A percentile compares a stretch with the other conserved stretches of the same genome.
These are phyloP conservation scores for Heliocidaris tuberculata DNA, from an alignment of 35 echinoderm and acorn worm genomes.

Conservation along the genomic window DNA sequence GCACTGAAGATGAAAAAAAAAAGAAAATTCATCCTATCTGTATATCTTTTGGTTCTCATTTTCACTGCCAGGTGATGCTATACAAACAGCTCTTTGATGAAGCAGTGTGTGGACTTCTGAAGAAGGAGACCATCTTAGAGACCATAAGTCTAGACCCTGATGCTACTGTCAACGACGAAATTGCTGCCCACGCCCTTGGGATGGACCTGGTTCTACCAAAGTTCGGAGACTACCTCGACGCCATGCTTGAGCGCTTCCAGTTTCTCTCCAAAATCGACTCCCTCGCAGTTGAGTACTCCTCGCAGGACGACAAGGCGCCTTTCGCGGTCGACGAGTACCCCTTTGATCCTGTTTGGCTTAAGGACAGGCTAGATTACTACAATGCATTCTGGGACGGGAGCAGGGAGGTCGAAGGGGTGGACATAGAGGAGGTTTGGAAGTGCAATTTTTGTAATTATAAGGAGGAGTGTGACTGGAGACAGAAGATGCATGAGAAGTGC, in stretches of 20 bases:
- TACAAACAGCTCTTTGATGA: slow-evolving; percentile 80
- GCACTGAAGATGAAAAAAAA: no score
- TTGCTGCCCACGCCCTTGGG: slow-evolving; percentile 37
- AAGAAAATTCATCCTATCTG: no score
- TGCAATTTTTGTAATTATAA: slow-evolving; percentile 66
- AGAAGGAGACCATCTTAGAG: slow-evolving; percentile 40
- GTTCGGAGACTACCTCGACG: slow-evolving; percentile 54
- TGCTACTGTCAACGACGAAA: slow-evolving; percentile 39
- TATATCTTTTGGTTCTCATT: no score
- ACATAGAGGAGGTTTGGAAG: slow-evolving; percentile 85
- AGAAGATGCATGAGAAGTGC: slow-evolving; percentile 63
- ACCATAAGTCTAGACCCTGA: slow-evolving; percentile 47
- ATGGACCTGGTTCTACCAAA: slow-evolving; percentile 18
- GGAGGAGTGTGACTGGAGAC: slow-evolving; percentile 68
- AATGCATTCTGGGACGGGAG: slow-evolving; percentile 70
- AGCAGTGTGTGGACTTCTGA: slow-evolving; percentile 56
- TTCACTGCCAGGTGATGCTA: slow-evolving; percentile 22
- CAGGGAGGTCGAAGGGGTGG: slow-evolving; percentile 67
- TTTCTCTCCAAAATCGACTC: slow-evolving; percentile 66
- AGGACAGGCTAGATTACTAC: slow-evolving; percentile 49
- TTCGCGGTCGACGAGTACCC: slow-evolving; percentile 57
- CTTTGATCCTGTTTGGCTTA: slow-evolving; percentile 71
- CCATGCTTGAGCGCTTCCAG: slow-evolving; percentile 55
- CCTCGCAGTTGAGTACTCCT: slow-evolving; percentile 64
- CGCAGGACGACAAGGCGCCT: slow-evolving; percentile 52